These are phyloP conservation scores for Henricia sp. DNA, from an alignment of 53 echinoderm and acorn worm genomes.

Conservation along the genomic window DNA sequence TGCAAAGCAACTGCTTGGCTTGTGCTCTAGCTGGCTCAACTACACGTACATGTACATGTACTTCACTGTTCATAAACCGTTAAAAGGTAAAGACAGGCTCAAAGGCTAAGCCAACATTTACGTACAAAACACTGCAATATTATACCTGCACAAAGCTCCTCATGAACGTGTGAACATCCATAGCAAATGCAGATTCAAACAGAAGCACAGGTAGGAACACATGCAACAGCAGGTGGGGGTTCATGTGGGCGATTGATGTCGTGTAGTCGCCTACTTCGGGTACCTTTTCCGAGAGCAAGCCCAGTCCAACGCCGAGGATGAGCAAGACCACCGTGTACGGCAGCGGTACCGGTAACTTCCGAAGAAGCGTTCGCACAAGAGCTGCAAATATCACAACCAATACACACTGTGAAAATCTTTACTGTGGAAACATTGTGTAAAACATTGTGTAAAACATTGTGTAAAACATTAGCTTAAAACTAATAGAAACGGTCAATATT, in stretches of 20 bases:
- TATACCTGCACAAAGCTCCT: constrained; percentile 84
- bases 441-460: too few relatives aligned
- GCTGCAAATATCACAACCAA: constrained; percentile 64
- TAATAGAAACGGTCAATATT: too few relatives aligned
- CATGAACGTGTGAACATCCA: constrained; percentile 97
- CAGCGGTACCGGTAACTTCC: constrained; percentile 38
- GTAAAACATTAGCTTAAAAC: too few relatives aligned
- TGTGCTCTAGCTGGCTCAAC: too few relatives aligned
- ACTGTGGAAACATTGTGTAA: background rate
- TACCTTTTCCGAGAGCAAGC: constrained; percentile 65
- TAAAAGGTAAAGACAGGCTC: too few relatives aligned
- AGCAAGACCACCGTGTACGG: constrained; percentile 94
- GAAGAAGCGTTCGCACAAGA: constrained; percentile 73
- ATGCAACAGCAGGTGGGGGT: constrained; percentile 89
- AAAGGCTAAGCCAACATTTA: too few relatives aligned
- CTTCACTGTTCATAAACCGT: too few relatives aligned
- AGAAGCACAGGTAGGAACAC: constrained; percentile 91
- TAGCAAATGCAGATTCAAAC: constrained; percentile 97
- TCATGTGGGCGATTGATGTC: constrained; percentile 74
- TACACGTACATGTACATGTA: too few relatives aligned
- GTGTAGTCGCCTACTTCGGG: constrained; percentile 71
- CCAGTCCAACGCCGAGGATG: constrained; percentile 77
- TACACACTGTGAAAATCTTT: background rate
- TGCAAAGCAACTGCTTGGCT: too few relatives aligned
- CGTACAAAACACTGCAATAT: too few relatives aligned